Conservation (phyloP, 1,140 invertebrate species). For the Polypedilum pembai region DNA sequence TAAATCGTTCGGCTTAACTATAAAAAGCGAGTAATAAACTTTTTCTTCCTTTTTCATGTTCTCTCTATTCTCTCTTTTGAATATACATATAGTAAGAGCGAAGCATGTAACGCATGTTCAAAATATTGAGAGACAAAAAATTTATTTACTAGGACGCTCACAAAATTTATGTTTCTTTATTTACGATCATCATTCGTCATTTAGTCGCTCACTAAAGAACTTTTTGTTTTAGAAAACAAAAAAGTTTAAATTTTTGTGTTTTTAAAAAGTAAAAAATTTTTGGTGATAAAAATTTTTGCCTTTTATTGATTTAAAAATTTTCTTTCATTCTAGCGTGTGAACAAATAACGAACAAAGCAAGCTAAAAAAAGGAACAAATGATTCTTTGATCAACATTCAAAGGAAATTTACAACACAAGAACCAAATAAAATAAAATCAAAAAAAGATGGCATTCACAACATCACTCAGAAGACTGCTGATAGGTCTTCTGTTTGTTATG, state of each 20-base stretch:
- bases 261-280: no score
- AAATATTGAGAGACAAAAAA: not conserved
- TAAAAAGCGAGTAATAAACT: not conserved
- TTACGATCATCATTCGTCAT: constrained; percentile 5
- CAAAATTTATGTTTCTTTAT: not conserved
- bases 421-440: not conserved
- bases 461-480: constrained; percentile 38
- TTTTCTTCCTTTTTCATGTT: not conserved
- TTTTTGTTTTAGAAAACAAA: not conserved
- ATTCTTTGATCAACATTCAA: not conserved
- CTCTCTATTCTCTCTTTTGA: no score
- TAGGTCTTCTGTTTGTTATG: constrained; percentile 38
- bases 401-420: not conserved
- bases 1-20: not conserved
- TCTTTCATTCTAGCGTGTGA: not conserved
- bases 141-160: not conserved
- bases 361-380: not conserved
- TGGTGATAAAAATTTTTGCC: no score
- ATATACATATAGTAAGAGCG: not conserved
- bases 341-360: not conserved
- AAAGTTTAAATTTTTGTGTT: no score
- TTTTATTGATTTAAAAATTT: no score
- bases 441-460: constrained; percentile 42
- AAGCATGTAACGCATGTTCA: constrained; percentile 8
- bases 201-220: not conserved